These are phyloP conservation scores for Anthopleura sola DNA, from an alignment of 64 coral and sea anemone genomes.

Conservation along the genomic window DNA sequence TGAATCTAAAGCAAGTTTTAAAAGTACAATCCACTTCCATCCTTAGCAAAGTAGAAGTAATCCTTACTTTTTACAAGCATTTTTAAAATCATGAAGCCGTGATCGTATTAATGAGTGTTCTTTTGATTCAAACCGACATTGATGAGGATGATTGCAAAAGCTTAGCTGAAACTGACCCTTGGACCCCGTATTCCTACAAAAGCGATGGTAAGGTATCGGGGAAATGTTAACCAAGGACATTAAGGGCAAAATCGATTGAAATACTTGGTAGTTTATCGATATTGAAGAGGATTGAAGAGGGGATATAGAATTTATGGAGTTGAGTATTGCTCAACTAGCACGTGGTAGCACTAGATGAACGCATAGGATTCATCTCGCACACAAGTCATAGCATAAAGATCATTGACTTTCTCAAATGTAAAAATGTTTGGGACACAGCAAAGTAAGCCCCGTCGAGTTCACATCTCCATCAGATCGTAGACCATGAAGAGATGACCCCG, in stretches of 20 bases:
- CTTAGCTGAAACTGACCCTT: no score
- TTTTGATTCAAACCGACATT: no score
- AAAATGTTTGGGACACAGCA: constrained; percentile 89
- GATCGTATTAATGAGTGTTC: no score
- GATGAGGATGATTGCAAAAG: no score
- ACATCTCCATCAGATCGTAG: constrained; percentile 38
- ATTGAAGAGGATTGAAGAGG: no score
- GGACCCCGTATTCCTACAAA: no score
- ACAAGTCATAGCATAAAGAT: neutral
- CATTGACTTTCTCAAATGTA: constrained; percentile 93
- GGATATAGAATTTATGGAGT: no score
- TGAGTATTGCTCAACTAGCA: neutral
- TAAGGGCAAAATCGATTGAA: neutral
- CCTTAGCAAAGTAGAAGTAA: neutral
- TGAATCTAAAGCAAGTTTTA: no score
- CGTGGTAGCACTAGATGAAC: neutral
- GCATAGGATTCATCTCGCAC: neutral
- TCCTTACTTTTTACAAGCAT: neutral
- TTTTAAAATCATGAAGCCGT: no score
- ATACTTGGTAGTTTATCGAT: no score
- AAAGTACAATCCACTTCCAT: neutral
- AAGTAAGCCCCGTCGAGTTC: constrained; percentile 96
- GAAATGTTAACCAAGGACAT: neutral
- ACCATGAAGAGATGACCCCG: constrained; percentile 41
- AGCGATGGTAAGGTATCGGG: no score